A percentile compares a stretch with the other conserved stretches of the same genome.
Evolutionary conservation across 2,113 vertebrate species (phyloP).

Genomic region (Lagenorhynchus albirostris): DNA sequence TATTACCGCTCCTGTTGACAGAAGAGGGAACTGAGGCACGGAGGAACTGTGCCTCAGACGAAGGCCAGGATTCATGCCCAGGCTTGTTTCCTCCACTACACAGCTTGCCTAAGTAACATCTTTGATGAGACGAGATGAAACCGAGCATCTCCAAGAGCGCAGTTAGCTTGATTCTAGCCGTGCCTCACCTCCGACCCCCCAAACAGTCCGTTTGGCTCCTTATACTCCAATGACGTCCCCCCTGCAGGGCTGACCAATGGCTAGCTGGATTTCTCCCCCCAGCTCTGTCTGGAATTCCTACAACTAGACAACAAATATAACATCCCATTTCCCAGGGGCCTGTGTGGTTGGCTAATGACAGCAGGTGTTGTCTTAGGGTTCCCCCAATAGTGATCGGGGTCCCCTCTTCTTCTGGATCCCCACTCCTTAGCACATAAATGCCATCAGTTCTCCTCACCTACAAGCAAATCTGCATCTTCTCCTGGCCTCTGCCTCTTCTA

Average conservation of each 20-base stretch:
- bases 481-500: not conserved
- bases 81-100: rapidly evolving
- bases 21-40: not conserved
- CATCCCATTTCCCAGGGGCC: not conserved
- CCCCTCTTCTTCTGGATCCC: not conserved
- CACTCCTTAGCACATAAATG: not conserved
- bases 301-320: not conserved
- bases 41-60: not conserved
- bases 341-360: not conserved
- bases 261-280: not conserved
- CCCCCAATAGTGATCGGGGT: not conserved
- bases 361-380: not conserved
- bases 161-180: not conserved
- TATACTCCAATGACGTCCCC: not conserved
- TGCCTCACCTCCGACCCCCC: not conserved
- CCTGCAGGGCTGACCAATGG: rapidly evolving
- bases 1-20: not conserved
- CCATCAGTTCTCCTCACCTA: not conserved
- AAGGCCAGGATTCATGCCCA: not conserved
- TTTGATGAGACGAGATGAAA: not conserved
- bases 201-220: not conserved
- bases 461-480: not conserved
- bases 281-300: not conserved
- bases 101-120: not conserved
- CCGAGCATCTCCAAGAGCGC: not conserved